Percentiles rank a stretch among this genome's conserved stretches.
phyloP scores from a whole-genome alignment of 2,888 invertebrate species.

The Ypsolopha sequella region DNA sequence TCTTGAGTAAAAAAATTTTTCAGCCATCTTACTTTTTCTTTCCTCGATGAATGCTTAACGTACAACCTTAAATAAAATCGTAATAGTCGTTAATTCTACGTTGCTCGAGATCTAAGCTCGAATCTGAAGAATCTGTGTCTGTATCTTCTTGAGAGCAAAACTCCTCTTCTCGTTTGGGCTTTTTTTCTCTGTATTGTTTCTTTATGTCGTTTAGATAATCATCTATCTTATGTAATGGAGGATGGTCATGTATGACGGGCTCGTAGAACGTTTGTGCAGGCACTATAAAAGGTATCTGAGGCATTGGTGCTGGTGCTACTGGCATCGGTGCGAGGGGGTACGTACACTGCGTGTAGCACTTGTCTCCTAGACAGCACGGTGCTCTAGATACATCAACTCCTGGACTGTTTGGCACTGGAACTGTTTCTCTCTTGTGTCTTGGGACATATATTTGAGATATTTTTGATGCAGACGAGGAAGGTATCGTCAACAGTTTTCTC shows the following conservation, averaged over 20 bases:
- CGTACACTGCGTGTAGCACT: not conserved
- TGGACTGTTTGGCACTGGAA: no score
- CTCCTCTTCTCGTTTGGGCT: not conserved
- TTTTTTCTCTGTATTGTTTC: slow-evolving; percentile 6
- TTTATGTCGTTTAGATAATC: slow-evolving; percentile 22
- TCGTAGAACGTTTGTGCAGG: slow-evolving; percentile 36
- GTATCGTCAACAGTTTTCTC: no score
- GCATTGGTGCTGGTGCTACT: slow-evolving; percentile 1
- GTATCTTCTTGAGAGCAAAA: not conserved
- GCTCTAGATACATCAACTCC: no score
- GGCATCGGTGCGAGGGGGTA: not conserved
- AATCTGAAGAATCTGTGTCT: no score
- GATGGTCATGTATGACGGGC: slow-evolving; percentile 45
- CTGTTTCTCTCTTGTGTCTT: no score
- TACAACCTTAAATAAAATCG: not conserved
- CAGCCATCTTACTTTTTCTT: not conserved
- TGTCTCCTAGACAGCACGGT: not conserved
- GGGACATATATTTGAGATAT: no score
- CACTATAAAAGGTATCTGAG: slow-evolving; percentile 14
- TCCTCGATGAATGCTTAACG: not conserved
- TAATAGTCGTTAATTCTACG: not conserved
- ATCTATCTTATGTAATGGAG: slow-evolving; percentile 30
- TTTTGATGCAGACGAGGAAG: no score
- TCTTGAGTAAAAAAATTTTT: no score
- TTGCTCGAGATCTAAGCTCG: no score